phyloP scores from a whole-genome alignment of 2,113 vertebrate genomes.

The Oplegnathus fasciatus region DNA sequence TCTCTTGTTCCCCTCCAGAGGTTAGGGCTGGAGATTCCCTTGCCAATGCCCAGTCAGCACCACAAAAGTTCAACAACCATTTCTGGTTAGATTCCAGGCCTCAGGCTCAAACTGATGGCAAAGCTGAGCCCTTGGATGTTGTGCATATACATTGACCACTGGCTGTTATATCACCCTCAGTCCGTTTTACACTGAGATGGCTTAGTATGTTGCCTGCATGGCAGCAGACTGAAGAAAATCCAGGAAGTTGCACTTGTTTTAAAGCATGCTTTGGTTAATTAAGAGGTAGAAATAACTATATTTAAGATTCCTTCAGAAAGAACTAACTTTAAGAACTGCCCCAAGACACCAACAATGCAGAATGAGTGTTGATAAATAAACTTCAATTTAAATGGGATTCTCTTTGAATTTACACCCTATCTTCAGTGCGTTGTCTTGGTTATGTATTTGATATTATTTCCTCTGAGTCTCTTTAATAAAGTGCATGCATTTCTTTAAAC shows the following conservation, averaged over 20 bases:
- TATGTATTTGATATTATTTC: conserved; percentile 85
- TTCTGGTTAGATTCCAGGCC: conserved; percentile 45
- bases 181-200: neutral
- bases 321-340: conserved; percentile 38
- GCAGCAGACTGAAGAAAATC: neutral
- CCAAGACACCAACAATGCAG: conserved; percentile 49
- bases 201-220: neutral
- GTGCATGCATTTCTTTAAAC: conserved; percentile 83
- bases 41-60: conserved; percentile 73
- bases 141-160: neutral
- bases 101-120: conserved; percentile 24
- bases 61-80: conserved; percentile 53
- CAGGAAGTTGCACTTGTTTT: neutral
- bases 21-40: conserved; percentile 68
- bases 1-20: conserved; percentile 59
- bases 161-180: conserved; percentile 3
- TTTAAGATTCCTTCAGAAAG: conserved; percentile 44
- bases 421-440: conserved; percentile 71
- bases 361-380: conserved; percentile 70
- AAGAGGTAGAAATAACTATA: conserved; percentile 37
- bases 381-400: conserved; percentile 69
- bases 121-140: conserved; percentile 18
- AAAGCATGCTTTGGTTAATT: conserved; percentile 33
- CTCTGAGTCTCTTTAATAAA: conserved; percentile 84
- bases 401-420: conserved; percentile 67